phyloP scores from a whole-genome alignment of 2,113 vertebrate species.

The Colius striatus region DNA sequence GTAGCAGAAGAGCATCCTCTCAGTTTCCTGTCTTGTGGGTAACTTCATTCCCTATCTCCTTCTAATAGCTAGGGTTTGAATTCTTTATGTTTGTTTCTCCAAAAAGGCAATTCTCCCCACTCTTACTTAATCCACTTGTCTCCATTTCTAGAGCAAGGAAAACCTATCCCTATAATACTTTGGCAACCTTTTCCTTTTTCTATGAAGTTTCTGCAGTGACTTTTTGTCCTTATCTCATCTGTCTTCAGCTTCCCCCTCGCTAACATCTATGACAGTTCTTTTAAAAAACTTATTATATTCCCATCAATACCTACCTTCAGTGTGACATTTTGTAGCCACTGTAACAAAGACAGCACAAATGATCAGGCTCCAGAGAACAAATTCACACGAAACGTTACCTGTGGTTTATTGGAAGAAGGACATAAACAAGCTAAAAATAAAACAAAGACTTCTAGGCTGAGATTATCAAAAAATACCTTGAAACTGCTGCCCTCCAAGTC shows the following conservation, averaged over 20 bases:
- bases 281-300: constrained; percentile 31
- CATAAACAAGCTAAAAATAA: background rate
- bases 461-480: background rate
- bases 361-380: background rate
- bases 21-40: background rate
- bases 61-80: background rate
- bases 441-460: background rate
- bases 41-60: background rate
- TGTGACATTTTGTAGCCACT: background rate
- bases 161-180: background rate
- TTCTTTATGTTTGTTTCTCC: background rate
- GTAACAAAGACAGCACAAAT: constrained; percentile 4
- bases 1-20: background rate
- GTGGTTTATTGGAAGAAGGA: background rate
- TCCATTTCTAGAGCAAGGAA: background rate
- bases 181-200: background rate
- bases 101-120: background rate
- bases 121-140: background rate
- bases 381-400: background rate
- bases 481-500: background rate
- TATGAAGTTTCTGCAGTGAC: background rate
- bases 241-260: background rate
- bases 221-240: constrained; percentile 22
- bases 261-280: constrained; percentile 26
- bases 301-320: background rate